Percentiles rank a stretch among this genome's conserved stretches.
Conservation (phyloP, 2,113 vertebrate species). For the Lethenteron camtschaticum region DNA sequence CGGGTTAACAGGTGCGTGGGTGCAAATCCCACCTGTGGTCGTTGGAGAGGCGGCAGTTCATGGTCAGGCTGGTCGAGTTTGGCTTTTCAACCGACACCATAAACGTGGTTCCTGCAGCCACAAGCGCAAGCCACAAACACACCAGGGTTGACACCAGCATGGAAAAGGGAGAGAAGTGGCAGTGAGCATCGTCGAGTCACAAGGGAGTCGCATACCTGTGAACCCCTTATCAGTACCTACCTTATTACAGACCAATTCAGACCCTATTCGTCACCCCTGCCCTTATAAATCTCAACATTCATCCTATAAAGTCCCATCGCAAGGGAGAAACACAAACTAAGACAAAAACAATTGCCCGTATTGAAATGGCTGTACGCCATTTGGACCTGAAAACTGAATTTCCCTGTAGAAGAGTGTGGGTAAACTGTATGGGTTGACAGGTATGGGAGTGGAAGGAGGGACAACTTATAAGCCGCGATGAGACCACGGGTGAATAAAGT, state of each 20-base stretch:
- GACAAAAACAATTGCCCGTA: not conserved
- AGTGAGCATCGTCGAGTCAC: not conserved
- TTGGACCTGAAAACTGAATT: not conserved
- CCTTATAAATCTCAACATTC: no score
- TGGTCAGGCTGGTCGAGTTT: conserved; percentile 39
- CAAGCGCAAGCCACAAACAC: not conserved
- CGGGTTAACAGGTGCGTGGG: no score
- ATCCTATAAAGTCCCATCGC: not conserved
- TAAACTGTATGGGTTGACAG: no score
- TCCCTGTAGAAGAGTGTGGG: no score
- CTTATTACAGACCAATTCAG: no score
- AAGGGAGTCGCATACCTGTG: not conserved
- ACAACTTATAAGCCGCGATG: no score
- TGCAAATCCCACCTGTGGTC: conserved; percentile 49
- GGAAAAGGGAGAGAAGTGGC: not conserved
- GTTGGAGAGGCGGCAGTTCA: conserved; percentile 74
- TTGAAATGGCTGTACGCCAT: not conserved
- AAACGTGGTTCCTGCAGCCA: conserved; percentile 45
- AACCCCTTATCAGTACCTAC: no score
- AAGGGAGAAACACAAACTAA: not conserved
- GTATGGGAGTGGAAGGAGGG: no score
- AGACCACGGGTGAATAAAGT: no score
- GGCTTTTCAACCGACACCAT: conserved; percentile 41
- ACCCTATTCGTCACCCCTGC: no score
- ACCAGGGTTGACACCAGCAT: not conserved